A percentile compares a stretch with the other conserved stretches of the same genome.
phyloP scores from a whole-genome alignment of 2,888 invertebrate genomes.

The Leptopterna dolabrata region DNA sequence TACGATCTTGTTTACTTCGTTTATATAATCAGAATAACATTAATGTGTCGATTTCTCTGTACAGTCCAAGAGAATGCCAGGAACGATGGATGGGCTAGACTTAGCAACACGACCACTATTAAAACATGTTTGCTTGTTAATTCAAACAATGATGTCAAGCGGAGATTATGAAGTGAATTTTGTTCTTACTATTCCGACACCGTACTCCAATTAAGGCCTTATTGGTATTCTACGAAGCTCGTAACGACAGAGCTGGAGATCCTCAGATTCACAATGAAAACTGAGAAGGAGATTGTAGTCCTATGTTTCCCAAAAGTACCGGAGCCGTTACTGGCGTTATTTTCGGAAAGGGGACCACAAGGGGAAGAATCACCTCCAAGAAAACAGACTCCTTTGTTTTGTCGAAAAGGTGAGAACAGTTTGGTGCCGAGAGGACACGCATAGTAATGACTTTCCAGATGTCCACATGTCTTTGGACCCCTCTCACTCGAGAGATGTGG shows the following conservation, averaged over 20 bases:
- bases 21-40: no score
- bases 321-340: not conserved
- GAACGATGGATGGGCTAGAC: no score
- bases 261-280: not conserved
- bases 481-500: not conserved
- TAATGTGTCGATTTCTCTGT: no score
- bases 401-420: conserved; percentile 12
- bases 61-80: no score
- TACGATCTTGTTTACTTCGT: no score
- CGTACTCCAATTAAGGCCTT: not conserved
- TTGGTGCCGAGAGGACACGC: conserved; percentile 4
- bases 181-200: not conserved
- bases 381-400: not conserved
- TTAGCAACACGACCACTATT: no score
- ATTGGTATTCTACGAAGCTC: not conserved
- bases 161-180: not conserved
- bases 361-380: not conserved
- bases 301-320: not conserved
- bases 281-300: not conserved
- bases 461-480: conserved; percentile 4
- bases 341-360: not conserved
- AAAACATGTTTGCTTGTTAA: no score
- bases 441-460: conserved; percentile 35
- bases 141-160: no score
- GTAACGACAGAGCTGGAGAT: not conserved